phyloP scores from a whole-genome alignment of 1,140 invertebrate genomes.

The Melanaphis sacchari region DNA sequence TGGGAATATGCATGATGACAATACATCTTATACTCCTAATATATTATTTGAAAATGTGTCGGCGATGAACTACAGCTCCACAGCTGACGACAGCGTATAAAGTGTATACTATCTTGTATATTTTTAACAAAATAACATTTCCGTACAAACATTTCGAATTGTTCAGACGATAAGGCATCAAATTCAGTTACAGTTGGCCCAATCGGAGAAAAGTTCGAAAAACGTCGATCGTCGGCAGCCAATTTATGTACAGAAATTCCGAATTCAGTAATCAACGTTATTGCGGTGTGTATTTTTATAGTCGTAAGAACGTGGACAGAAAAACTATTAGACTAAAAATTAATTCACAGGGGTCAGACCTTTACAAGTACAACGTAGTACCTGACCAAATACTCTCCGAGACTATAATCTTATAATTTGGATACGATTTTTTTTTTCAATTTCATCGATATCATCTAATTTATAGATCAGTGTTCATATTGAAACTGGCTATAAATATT shows the following conservation, averaged over 20 bases:
- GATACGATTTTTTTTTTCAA: no score
- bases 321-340: not conserved
- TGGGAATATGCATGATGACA: not conserved
- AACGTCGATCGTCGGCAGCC: not conserved
- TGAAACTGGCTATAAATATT: no score
- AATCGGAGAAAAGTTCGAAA: not conserved
- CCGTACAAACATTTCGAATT: not conserved
- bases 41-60: not conserved
- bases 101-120: not conserved
- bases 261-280: not conserved
- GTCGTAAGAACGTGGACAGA: not conserved
- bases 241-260: not conserved
- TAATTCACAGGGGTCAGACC: not conserved
- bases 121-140: not conserved
- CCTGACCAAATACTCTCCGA: not conserved
- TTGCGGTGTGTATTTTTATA: not conserved
- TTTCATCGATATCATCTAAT: no score
- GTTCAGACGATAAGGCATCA: not conserved
- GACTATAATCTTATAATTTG: no score
- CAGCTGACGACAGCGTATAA: not conserved
- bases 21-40: not conserved
- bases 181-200: not conserved
- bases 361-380: no score
- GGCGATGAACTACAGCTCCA: not conserved
- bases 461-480: no score